Conservation (phyloP, 2,113 vertebrate genomes). For the Syngnathoides biaculeatus region DNA sequence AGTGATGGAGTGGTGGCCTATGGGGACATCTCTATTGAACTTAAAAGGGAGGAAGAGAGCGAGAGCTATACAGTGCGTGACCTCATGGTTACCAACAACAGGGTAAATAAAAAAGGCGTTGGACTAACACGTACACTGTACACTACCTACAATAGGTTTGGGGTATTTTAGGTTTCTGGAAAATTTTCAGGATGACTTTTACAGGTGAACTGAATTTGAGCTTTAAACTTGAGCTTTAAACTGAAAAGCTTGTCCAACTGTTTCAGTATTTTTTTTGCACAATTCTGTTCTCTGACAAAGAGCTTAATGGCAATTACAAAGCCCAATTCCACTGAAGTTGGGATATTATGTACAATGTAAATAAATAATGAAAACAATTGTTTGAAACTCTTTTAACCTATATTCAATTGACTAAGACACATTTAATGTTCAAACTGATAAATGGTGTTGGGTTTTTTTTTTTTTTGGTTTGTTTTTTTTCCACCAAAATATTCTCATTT, state of each 20-base stretch:
- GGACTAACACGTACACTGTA: not conserved
- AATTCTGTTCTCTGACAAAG: not conserved
- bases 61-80: conserved; percentile 96
- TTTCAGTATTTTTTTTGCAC: not conserved
- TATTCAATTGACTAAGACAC: too few species aligned
- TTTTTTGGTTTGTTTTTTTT: too few species aligned
- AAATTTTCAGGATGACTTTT: not conserved
- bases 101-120: conserved; percentile 71
- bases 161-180: not conserved
- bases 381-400: too few species aligned
- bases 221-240: too few species aligned
- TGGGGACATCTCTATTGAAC: conserved; percentile 91
- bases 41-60: conserved; percentile 94
- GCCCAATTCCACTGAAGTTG: too few species aligned
- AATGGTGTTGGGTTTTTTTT: too few species aligned
- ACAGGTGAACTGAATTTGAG: too few species aligned
- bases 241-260: too few species aligned
- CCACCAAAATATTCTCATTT: too few species aligned
- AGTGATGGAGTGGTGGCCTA: conserved; percentile 82
- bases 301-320: not conserved
- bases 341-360: too few species aligned
- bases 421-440: too few species aligned
- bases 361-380: too few species aligned
- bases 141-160: not conserved
- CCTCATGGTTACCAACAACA: conserved; percentile 92